Base-by-base conservation (phyloP, 2,888 invertebrate genomes). In the Mamestra brassicae region DNA sequence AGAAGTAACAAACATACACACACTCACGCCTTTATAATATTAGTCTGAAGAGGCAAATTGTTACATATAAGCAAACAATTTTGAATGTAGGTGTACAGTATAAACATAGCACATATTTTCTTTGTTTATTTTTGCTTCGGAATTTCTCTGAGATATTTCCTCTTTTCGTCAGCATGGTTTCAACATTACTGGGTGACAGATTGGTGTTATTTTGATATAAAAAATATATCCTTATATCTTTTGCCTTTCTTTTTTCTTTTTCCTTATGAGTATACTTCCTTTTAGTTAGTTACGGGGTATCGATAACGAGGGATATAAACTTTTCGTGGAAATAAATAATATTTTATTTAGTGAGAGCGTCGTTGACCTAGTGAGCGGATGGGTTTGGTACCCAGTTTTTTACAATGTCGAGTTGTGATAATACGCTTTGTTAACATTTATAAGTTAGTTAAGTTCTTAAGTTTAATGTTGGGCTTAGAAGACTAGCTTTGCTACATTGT, bases 181-280 rank as follows among this genome's bases (percentile, higher is more conserved):
- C 38, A 26, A 11, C 50, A 50, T 76, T 71, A 63, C 63, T 6
- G 26, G 17, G 76, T 72, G 80, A 72, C 80, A 77, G 72, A 78
- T 80, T 72, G 78, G 54, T 68, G 60, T 78, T 80, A 72, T 78
- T 66, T 72, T 38, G 76, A 52, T 57, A 76, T 65, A 81, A 76
- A 78, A 78, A 76, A 61, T 57, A 81, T 76, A 81, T 52, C 42
- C 61, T 50, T 8, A 54, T 11, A 75, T 54, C 6, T 80, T 76
- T 47, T 38, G 26, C 60, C 2, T 45, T 69, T 45, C 26, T 58
- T 36, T 78, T 77, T 78, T 34, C 38, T 50, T 70, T 67, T 77
- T 75, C 58, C 77, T 75, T 10, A 26, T n/a, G 38, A 62, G 45
- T 54, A 50, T 64, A 58, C 55, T 66, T 74, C 62, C 62, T 62